Base-by-base conservation (phyloP, 2,888 invertebrate species). In the Taphrorychus bicolor region DNA sequence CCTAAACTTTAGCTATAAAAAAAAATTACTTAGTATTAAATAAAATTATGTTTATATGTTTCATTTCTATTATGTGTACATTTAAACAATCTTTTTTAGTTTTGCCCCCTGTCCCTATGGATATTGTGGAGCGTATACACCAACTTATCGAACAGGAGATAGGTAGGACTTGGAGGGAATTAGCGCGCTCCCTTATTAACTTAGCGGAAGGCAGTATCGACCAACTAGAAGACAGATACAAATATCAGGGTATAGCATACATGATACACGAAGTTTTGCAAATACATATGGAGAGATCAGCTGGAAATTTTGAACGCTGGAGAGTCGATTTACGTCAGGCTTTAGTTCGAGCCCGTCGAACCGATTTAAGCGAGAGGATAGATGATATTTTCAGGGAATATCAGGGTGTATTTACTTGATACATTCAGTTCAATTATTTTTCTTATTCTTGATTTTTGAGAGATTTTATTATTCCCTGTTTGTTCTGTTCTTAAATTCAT, bases 151-250 rank as follows among this genome's bases (percentile, higher is more conserved):
- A n/a, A 5, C 5, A 11, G 11, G 45, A 45, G 17, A 45, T 45
- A n/a, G 52, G 52, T 21, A 7, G 5, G 7, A 11, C 7, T 9
- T 81, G 81, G 81, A 75, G 73, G 24, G 77, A 79, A 14, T 73
- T 82, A 40, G 80, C 79, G 1, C 71, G 80, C 40, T 70, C 67
- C 7, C 59, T 82, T 21, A 40, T 61, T 0, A 14, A 5, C 11
- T 59, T 81, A 1, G 67, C 65, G 5, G 81, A 81, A 73, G 75
- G 76, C 1, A 23, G 72, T 41, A 79, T 82, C 11, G 80, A 81
- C 59, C 66, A 75, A 14, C 66, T 81, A 2, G 74, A 74, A 65
- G 48, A 49, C 3, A 68, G 51, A 21, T 57, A 75, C 41, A 65
- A 66, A 19, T 24, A 52, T 53, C 2, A 11, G 19, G 16, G 54